Percentiles rank a stretch among this genome's conserved stretches.
phyloP scores from a whole-genome alignment of 2,113 vertebrate species.

The human (Homo sapiens) region DNA sequence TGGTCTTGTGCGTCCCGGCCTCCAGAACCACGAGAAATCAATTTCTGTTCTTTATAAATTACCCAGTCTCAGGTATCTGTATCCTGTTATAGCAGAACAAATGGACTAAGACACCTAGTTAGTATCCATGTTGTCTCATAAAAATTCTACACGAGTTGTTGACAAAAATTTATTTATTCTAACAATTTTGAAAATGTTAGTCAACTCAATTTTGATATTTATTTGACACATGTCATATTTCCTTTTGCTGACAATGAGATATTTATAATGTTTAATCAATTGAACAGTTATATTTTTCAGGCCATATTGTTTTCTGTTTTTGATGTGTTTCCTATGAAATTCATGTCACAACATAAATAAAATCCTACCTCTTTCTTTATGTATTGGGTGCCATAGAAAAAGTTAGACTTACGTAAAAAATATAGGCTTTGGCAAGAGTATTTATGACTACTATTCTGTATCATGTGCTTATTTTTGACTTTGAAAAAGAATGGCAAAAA shows the following conservation, averaged over 20 bases:
- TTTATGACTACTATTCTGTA: background rate
- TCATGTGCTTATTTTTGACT: background rate
- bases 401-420: background rate
- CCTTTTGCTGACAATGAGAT: background rate
- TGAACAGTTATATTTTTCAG: background rate
- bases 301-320: background rate
- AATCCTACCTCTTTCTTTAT: background rate
- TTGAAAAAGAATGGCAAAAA: background rate
- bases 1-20: background rate
- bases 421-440: background rate
- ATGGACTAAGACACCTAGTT: background rate
- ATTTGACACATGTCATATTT: background rate
- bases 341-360: background rate
- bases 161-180: background rate
- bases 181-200: background rate
- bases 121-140: background rate
- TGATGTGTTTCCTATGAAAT: background rate
- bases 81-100: background rate
- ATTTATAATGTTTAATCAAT: background rate
- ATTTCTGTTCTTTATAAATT: background rate
- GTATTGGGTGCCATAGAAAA: background rate
- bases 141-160: background rate
- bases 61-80: background rate
- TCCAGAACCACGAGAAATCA: background rate
- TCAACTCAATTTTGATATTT: background rate